Base-by-base conservation (phyloP, 1,140 invertebrate genomes). In the Drosophila malerkotliana region DNA sequence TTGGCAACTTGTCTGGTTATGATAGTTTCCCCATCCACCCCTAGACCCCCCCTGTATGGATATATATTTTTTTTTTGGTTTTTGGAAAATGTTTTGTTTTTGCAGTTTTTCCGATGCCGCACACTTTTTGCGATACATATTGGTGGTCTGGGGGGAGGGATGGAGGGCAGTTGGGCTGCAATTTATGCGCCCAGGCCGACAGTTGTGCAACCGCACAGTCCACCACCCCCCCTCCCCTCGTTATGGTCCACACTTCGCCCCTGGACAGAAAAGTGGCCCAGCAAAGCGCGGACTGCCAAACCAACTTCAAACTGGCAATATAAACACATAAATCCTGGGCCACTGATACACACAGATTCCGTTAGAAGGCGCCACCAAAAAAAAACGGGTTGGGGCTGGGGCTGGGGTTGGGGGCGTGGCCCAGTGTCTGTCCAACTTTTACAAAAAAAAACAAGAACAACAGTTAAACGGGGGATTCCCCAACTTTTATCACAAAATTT, bases 151-250 rank as follows among this genome's bases (percentile, higher is more conserved):
- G 41, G 6, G 4, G 41, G 41, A 3, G 4, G 1, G 15, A 1
- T 14, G 8, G 2, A 2, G 41, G n/a, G 14, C 1, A n/a, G 10
- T 12, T n/a, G 5, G 57, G 68, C 57, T 76, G 72, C 80, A 79
- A 83, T 83, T 83, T 83, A 83, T 84, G 80, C 71, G 71, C 15
- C 39, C 69, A 39, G 56, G 56, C 69, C 79, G 48, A 30, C 59
- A 71, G 79, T 74, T 82, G 74, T 69, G 52, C 75, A 78, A 83
- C 79, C 74, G 54, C 79, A 80, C 10, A 54, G 69, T 37, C 3
- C 48, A 41, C 39, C 14, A 21, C 24, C 53, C 48, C 48, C 15
- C n/a, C 26, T 15, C 39, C 39, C n/a, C 4, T 4, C n/a, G n/a
- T 5, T 6, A n/a, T 14, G 47, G 47, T 15, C 9, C 47, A 3